phyloP scores from a whole-genome alignment of 2,797 vertebrate species.

The Intellagama lesueurii region DNA sequence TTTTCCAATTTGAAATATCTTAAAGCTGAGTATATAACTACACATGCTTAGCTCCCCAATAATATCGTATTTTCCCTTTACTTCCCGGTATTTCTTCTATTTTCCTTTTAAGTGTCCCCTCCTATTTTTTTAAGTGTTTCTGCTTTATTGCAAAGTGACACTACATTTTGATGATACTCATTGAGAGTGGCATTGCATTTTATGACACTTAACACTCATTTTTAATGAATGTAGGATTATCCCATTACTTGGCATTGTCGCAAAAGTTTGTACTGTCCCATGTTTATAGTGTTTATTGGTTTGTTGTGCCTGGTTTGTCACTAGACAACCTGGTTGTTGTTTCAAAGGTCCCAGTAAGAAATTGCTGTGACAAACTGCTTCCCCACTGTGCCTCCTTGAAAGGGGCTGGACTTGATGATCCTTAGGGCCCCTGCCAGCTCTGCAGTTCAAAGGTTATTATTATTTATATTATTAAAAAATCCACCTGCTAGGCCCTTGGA shows the following conservation, averaged over 20 bases:
- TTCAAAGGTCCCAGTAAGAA: neutral
- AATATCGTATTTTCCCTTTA: too few relatives aligned
- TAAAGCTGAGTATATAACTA: neutral
- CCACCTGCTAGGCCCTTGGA: conserved; percentile 53
- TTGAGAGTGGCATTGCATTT: too few relatives aligned
- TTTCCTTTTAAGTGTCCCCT: neutral
- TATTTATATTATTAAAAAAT: conserved; percentile 7
- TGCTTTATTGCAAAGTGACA: neutral
- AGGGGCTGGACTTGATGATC: too few relatives aligned
- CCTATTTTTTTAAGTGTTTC: neutral
- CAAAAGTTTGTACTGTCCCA: too few relatives aligned
- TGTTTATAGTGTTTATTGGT: neutral
- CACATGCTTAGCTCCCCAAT: neutral
- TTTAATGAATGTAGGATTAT: neutral
- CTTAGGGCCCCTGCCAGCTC: too few relatives aligned
- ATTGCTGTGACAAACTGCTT: neutral
- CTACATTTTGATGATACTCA: neutral
- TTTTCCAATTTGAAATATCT: neutral
- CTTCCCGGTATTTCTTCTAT: too few relatives aligned
- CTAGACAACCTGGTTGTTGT: neutral
- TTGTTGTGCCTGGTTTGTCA: neutral
- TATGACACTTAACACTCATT: neutral
- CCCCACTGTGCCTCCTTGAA: too few relatives aligned
- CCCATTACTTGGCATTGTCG: neutral
- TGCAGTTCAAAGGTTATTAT: too few relatives aligned